These are phyloP conservation scores for Heloderma charlesbogerti DNA, from an alignment of 2,113 vertebrate species.

Conservation along the genomic window DNA sequence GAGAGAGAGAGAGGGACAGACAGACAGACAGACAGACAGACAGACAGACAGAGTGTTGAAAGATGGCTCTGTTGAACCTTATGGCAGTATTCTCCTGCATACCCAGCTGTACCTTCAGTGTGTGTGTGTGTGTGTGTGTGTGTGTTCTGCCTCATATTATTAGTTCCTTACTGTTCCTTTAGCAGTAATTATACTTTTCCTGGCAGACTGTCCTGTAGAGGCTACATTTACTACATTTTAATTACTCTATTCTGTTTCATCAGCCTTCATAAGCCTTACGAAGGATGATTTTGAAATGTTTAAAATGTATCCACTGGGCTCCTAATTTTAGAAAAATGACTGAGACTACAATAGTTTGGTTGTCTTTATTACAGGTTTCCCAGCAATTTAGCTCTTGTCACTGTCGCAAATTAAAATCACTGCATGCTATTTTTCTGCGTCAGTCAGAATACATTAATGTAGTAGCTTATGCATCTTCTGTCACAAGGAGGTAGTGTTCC, in stretches of 20 bases:
- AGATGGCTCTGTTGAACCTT: background rate
- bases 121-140: background rate
- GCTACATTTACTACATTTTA: conserved; percentile 40
- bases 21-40: too few species aligned
- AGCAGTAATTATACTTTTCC: conserved; percentile 8
- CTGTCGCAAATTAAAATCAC: conserved; percentile 43
- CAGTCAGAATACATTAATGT: conserved; percentile 47
- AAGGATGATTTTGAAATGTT: conserved; percentile 53
- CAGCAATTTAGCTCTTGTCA: conserved; percentile 24
- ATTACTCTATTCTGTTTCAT: conserved; percentile 39
- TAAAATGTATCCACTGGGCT: conserved; percentile 18
- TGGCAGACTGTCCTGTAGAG: conserved; percentile 46
- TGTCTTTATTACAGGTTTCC: conserved; percentile 60
- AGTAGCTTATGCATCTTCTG: conserved; percentile 58
- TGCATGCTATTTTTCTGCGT: background rate
- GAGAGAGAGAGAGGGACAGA: too few species aligned
- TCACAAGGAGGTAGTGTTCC: conserved; percentile 43
- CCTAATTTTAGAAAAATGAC: conserved; percentile 51
- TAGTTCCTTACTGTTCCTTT: background rate
- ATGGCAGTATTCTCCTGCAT: background rate
- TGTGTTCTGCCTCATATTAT: background rate
- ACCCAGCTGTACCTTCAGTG: background rate
- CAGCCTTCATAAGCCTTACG: conserved; percentile 37
- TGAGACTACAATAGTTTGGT: conserved; percentile 41
- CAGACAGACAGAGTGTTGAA: background rate